Conservation (phyloP, 37 sponge, comb jelly and placozoan species). For the Ianthella basta region DNA sequence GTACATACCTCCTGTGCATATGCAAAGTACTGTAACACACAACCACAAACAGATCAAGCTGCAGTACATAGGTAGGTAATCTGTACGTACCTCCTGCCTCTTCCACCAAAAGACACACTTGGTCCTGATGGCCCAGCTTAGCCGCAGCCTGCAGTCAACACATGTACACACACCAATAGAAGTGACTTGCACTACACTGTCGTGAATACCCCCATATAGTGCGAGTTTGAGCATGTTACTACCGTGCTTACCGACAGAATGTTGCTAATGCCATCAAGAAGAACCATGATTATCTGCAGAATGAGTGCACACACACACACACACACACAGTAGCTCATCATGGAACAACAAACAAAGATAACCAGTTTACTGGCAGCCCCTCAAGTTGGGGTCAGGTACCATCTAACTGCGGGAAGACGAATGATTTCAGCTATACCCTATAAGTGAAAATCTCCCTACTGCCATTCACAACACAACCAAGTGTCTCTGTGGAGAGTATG, state of each 20-base stretch:
- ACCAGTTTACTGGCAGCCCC: background rate
- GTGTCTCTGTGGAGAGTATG: background rate
- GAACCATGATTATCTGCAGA: slow-evolving; percentile 60
- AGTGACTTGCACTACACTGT: too few relatives aligned
- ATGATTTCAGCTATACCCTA: too few relatives aligned
- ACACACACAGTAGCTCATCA: too few relatives aligned
- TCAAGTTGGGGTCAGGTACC: too few relatives aligned
- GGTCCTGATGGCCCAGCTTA: background rate
- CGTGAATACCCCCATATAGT: too few relatives aligned
- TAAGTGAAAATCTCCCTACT: too few relatives aligned
- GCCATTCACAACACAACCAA: too few relatives aligned
- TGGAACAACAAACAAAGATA: background rate
- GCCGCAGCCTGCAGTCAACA: background rate
- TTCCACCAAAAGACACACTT: slow-evolving; percentile 17
- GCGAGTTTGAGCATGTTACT: too few relatives aligned
- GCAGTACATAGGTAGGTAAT: too few relatives aligned
- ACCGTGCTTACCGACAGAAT: slow-evolving; percentile 74
- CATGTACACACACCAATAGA: too few relatives aligned
- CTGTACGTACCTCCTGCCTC: slow-evolving; percentile 17
- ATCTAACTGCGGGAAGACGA: too few relatives aligned
- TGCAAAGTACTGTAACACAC: background rate
- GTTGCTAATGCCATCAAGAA: slow-evolving; percentile 79
- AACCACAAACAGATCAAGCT: background rate
- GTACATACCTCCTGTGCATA: slow-evolving; percentile 6
- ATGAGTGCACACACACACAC: too few relatives aligned